These are phyloP conservation scores for Clitarchus hookeri DNA, from an alignment of 2,888 invertebrate species.

Conservation along the genomic window DNA sequence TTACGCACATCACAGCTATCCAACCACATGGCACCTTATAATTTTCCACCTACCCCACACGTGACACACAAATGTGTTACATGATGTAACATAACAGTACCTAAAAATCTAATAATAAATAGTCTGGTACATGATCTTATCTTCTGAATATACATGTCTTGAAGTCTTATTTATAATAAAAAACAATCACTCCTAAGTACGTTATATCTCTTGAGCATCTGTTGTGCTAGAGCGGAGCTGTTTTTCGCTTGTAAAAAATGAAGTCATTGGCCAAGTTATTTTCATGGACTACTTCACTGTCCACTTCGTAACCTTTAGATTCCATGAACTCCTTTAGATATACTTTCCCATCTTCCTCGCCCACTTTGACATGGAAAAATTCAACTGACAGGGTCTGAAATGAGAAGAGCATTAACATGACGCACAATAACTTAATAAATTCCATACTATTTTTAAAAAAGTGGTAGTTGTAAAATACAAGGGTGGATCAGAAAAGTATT, in stretches of 20 bases:
- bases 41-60: not conserved
- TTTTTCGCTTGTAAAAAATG: slow-evolving; percentile 50
- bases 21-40: not conserved
- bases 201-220: not conserved
- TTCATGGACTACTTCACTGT: slow-evolving; percentile 53
- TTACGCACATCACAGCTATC: not conserved
- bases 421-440: not conserved
- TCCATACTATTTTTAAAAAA: not conserved
- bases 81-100: not conserved
- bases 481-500: not conserved
- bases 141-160: not conserved
- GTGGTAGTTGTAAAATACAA: not conserved
- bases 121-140: not conserved
- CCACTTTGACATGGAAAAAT: slow-evolving; percentile 54
- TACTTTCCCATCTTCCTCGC: slow-evolving; percentile 52
- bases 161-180: not conserved
- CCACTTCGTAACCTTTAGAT: slow-evolving; percentile 53
- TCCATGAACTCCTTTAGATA: slow-evolving; percentile 54
- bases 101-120: not conserved
- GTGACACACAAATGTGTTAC: not conserved
- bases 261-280: slow-evolving; percentile 58
- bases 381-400: slow-evolving; percentile 55
- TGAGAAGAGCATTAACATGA: not conserved
- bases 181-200: not conserved
- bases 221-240: not conserved